A percentile compares a stretch with the other conserved stretches of the same genome.
Conservation (phyloP, 2,113 vertebrate genomes). For the Saguinus imperator region DNA sequence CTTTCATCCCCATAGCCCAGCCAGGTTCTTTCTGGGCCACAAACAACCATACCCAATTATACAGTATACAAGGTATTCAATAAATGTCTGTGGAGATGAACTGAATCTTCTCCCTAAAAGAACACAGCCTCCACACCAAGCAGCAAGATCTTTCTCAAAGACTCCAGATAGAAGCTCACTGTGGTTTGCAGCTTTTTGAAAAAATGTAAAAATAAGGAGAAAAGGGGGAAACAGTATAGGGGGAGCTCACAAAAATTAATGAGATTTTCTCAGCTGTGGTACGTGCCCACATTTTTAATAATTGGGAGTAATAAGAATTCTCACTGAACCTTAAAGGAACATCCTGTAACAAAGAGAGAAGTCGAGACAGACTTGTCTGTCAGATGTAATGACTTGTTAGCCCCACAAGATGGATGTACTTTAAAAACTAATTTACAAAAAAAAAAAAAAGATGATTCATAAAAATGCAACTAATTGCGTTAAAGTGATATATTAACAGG, state of each 20-base stretch:
- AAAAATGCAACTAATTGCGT: constrained; percentile 71
- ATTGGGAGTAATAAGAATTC: constrained; percentile 73
- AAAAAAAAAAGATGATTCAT: constrained; percentile 48
- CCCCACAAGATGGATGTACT: constrained; percentile 65
- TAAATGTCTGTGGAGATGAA: neutral
- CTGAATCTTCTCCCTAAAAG: neutral
- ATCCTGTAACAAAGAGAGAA: constrained; percentile 62
- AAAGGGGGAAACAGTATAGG: neutral
- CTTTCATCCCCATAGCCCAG: neutral
- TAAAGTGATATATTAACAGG: constrained; percentile 72
- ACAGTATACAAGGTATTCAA: neutral
- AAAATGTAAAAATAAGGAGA: constrained; percentile 33
- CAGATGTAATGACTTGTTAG: constrained; percentile 66
- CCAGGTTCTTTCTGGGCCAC: neutral
- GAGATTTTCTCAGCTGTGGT: constrained; percentile 71
- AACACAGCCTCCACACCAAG: neutral
- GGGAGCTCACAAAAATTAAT: constrained; percentile 69
- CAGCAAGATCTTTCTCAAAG: neutral
- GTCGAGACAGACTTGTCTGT: constrained; percentile 67
- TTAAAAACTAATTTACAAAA: constrained; percentile 73
- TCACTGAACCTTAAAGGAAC: constrained; percentile 70
- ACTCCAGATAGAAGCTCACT: neutral
- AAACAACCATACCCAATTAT: neutral
- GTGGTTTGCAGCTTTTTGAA: constrained; percentile 25
- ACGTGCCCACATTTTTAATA: constrained; percentile 77